Evolutionary conservation across 2,113 vertebrate genomes (phyloP), one percentile per base, ranked within the genome.

Genomic region (Osmerus eperlanus): DNA sequence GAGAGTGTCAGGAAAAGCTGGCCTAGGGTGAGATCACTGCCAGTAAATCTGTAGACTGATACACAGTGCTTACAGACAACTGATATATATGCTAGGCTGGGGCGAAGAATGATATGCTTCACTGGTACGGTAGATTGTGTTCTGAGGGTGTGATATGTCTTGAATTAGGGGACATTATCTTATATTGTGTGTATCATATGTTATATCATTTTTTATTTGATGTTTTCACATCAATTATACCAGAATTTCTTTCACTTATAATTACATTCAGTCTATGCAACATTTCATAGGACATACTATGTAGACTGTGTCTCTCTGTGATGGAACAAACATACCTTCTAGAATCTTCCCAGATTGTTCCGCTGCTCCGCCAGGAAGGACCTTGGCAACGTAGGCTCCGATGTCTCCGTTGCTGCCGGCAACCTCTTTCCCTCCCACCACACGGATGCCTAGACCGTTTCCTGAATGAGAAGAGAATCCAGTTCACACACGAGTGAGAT

Each of bases 371-470:
- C 97, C 97, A 2, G 97, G 96, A 72, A 98, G 88, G 73, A 99
- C 94, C 89, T 97, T 98, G 86, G 96, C 96, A 83, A 99, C 93
- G 53, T 99, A 99, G 5, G 97, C 97, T 85, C 97, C 97, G 55
- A 94, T 98, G 84, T 98, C 96, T 81, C 95, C 95, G 18, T 88
- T 89, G 81, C 90, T 92, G 77, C 94, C 94, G 58, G 96, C 96
- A 76, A 99, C 95, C 81, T 98, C 97, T 88, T 99, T 99, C 55
- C 97, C 97, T 78, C 97, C 97, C 65, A 98, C 94, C 67, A 99
- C 89, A 80, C 94, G 92, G 75, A 99, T 97, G 77, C 97, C 97
- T 76, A 99, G 90, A 78, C 97, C 97, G 52, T 97, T 99, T 69
- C 97, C 97, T 99, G 85, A 68, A 81, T 74, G 80, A 9, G 58